Conservation (phyloP, 1,140 invertebrate species). For the Phthorimaea operculella region DNA sequence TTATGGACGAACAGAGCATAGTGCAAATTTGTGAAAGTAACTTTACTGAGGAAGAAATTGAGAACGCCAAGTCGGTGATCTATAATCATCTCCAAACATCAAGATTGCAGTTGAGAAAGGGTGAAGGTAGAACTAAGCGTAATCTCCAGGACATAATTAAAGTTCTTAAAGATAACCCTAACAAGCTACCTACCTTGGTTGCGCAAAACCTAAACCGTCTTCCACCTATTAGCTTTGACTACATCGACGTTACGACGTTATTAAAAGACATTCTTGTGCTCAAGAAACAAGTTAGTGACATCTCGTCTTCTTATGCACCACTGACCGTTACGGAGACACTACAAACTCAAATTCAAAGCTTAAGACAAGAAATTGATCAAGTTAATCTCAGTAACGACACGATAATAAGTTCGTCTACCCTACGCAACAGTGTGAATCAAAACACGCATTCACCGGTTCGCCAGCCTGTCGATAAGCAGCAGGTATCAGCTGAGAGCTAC, state of each 20-base stretch:
- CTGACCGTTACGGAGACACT: not conserved
- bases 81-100: not conserved
- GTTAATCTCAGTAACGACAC: not conserved
- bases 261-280: slow-evolving; percentile 3
- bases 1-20: slow-evolving; percentile 3
- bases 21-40: not conserved
- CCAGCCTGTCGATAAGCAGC: not conserved
- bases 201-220: slow-evolving; percentile 2
- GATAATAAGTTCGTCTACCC: not conserved
- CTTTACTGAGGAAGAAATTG: not conserved
- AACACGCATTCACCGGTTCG: not conserved
- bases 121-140: not conserved
- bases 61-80: not conserved
- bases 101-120: not conserved
- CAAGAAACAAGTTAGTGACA: not conserved
- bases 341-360: not conserved
- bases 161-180: not conserved
- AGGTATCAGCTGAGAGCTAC: not conserved
- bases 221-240: slow-evolving; percentile 6
- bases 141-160: not conserved
- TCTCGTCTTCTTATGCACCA: not conserved
- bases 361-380: not conserved
- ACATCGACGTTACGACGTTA: slow-evolving; percentile 8
- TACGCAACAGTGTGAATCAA: not conserved
- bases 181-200: not conserved